phyloP scores from a whole-genome alignment of 2,113 vertebrate genomes.

The Puffinus mauretanicus region DNA sequence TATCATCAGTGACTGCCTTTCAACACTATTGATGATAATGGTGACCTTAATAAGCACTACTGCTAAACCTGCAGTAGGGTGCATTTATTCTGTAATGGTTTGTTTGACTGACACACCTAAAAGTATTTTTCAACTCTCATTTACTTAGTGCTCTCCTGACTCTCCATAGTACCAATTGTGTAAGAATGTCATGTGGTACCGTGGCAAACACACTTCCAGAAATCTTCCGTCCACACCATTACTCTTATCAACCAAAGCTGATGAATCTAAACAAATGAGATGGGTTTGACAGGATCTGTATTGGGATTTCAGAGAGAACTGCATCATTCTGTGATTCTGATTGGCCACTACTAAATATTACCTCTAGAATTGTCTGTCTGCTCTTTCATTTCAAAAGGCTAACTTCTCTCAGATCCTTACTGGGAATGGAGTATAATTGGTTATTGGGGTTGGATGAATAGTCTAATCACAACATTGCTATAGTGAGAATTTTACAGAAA shows the following conservation, averaged over 20 bases:
- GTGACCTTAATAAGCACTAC: neutral
- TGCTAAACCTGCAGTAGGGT: neutral
- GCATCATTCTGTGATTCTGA: neutral
- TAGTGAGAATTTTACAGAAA: neutral
- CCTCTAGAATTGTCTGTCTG: neutral
- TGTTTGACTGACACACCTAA: neutral
- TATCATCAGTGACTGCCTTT: neutral
- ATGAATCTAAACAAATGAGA: neutral
- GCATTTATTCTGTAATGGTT: neutral
- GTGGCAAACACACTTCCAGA: neutral
- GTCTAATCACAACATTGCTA: neutral
- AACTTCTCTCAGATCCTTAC: neutral
- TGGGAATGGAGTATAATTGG: neutral
- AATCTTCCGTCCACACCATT: neutral
- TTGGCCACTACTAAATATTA: neutral
- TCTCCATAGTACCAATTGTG: neutral
- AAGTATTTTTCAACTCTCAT: neutral
- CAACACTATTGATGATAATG: neutral
- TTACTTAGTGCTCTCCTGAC: neutral
- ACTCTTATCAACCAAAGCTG: neutral
- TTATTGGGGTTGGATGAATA: neutral
- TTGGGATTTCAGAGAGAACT: neutral
- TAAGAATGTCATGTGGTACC: neutral
- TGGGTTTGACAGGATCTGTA: neutral
- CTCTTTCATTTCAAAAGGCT: neutral